Evolutionary conservation across 2,888 invertebrate species (phyloP), one percentile per base, ranked within the genome.

Genomic region (Alsophila aescularia): DNA sequence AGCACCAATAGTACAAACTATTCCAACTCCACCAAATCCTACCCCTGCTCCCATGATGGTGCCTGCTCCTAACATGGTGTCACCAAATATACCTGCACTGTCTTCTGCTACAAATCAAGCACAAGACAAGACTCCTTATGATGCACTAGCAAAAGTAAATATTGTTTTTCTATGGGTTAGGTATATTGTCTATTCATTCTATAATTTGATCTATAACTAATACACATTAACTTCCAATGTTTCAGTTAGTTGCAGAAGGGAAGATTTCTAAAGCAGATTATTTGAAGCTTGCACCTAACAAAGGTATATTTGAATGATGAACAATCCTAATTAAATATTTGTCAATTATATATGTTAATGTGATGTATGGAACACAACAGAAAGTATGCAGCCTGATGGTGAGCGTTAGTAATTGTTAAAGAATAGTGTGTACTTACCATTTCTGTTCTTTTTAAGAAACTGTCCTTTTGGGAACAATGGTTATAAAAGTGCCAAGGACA

Each of bases 171-270:
- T 13, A 34, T 41, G 41, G 13, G 36, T 29, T 31, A 32, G 21
- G 18, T 40, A 49, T 10, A 41, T 10, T 48, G 8, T 39, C n/a
- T 47, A 6, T 37, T 18, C 43, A 41, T 35, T 56, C 14, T 48
- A 35, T 51, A 18, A 40, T 9, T 15, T 5, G 1, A 32, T 13
- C 5, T n/a, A n/a, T n/a, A n/a, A 36, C 16, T 50, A 18, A 52
- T 55, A 58, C 24, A 24, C 5, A 44, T 31, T 45, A 49, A 52
- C 57, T 50, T 59, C 73, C 42, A 72, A 77, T 79, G 72, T 90
- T 90, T 72, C 89, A 90, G 90, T 83, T 91, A 80, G 83, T 90
- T 43, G 88, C 88, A 58, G 90, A 90, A 60, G 91, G 90, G 27
- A 89, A 87, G 69, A 79, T 91, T 66, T 89, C 90, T 41, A 77